A percentile compares a stretch with the other conserved stretches of the same genome.
These are phyloP conservation scores for Gibbula magus DNA, from an alignment of 2,888 invertebrate genomes.

Conservation along the genomic window DNA sequence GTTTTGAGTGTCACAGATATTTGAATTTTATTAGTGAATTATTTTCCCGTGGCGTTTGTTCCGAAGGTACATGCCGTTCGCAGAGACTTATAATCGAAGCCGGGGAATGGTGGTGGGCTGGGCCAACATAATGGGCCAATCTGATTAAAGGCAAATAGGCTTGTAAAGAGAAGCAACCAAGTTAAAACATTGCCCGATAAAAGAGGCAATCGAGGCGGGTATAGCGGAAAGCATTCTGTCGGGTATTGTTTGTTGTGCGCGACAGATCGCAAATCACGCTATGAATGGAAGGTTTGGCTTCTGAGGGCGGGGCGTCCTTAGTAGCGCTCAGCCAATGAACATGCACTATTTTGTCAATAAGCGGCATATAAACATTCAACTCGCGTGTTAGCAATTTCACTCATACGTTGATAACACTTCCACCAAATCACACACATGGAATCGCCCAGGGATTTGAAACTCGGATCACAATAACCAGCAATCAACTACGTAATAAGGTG, in stretches of 20 bases:
- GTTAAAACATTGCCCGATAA: not conserved
- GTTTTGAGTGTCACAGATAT: slow-evolving; percentile 16
- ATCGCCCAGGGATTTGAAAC: not conserved
- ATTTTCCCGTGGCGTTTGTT: slow-evolving; percentile 2
- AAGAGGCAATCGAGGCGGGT: not conserved
- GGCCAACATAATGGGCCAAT: not conserved
- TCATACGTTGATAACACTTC: not conserved
- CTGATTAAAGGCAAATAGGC: slow-evolving; percentile 1
- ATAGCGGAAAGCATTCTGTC: not conserved
- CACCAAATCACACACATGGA: slow-evolving; percentile 6
- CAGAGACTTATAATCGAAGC: not conserved
- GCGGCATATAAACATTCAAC: slow-evolving; percentile 7
- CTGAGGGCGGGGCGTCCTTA: not conserved
- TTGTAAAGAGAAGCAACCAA: not conserved
- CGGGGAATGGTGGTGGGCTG: not conserved
- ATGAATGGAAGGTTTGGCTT: not conserved
- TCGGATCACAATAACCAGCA: not conserved
- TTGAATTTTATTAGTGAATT: slow-evolving; percentile 19
- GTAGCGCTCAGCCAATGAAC: not conserved
- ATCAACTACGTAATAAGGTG: not conserved
- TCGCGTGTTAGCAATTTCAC: slow-evolving; percentile 15
- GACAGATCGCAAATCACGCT: not conserved
- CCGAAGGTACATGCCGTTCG: not conserved
- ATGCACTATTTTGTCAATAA: slow-evolving; percentile 14
- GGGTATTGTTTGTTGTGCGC: not conserved